phyloP scores from a whole-genome alignment of 2,113 vertebrate genomes.

The Machaerirhynchus nigripectus region DNA sequence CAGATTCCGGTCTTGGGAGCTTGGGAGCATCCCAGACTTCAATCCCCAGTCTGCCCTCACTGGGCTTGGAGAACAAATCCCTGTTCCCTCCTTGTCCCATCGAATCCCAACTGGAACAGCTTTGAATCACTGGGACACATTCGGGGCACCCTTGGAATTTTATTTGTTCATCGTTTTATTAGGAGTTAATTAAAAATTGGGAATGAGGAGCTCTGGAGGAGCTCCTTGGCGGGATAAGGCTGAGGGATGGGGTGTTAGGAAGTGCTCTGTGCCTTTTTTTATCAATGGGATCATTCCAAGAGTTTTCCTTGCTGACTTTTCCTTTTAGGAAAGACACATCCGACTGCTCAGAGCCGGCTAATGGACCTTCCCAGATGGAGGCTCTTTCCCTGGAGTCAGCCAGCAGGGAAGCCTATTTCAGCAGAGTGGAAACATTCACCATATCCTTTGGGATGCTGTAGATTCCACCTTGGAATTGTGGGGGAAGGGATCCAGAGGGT shows the following conservation, averaged over 20 bases:
- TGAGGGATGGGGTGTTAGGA: not conserved
- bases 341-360: not conserved
- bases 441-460: conserved; percentile 83
- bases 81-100: rapidly evolving
- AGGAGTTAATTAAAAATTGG: not conserved
- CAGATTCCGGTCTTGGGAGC: rapidly evolving
- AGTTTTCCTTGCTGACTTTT: not conserved
- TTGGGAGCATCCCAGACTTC: not conserved
- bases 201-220: not conserved
- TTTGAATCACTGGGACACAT: not conserved
- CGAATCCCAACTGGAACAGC: not conserved
- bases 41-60: rapidly evolving
- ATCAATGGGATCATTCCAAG: not conserved
- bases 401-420: conserved; percentile 91
- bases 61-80: rapidly evolving
- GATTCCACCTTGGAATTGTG: not conserved
- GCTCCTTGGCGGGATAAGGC: not conserved
- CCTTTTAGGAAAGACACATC: conserved; percentile 58
- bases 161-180: not conserved
- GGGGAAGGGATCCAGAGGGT: not conserved
- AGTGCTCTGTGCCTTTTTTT: not conserved
- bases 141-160: rapidly evolving
- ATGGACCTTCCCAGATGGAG: conserved; percentile 50
- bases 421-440: conserved; percentile 89
- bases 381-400: conserved; percentile 76